These are phyloP conservation scores for Willowsia nigromaculata DNA, from an alignment of 2,888 invertebrate genomes.

Conservation along the genomic window DNA sequence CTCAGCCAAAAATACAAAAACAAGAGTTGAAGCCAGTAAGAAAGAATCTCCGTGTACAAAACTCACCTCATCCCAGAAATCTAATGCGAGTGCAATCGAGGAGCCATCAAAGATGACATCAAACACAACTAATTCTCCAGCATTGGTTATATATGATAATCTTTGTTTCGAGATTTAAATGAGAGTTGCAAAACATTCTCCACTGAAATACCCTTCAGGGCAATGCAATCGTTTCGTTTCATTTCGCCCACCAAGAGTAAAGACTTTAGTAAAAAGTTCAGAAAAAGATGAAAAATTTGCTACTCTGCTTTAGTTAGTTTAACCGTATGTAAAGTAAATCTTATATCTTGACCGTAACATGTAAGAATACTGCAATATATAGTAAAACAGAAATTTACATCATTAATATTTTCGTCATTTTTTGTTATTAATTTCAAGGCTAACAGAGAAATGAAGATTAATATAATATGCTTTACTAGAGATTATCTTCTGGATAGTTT, in stretches of 20 bases:
- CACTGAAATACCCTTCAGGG: neutral
- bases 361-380: neutral
- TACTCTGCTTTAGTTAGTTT: conserved; percentile 24
- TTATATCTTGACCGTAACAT: neutral
- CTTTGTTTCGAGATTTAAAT: conserved; percentile 77
- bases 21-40: conserved; percentile 48
- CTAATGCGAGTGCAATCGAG: conserved; percentile 24
- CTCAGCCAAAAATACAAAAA: conserved; percentile 29
- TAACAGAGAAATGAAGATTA: conserved; percentile 9
- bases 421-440: conserved; percentile 18
- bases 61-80: conserved; percentile 5
- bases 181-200: neutral
- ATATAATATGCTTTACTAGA: neutral
- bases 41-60: conserved; percentile 62
- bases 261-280: neutral
- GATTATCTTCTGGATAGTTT: neutral
- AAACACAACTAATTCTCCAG: conserved; percentile 49
- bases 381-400: conserved; percentile 26
- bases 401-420: conserved; percentile 16
- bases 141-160: conserved; percentile 78
- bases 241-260: neutral
- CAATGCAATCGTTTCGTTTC: neutral
- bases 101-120: conserved; percentile 37
- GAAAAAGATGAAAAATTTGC: neutral
- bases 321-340: neutral